Conservation (phyloP, 2,113 vertebrate species). For the Eulacestoma nigropectus region DNA sequence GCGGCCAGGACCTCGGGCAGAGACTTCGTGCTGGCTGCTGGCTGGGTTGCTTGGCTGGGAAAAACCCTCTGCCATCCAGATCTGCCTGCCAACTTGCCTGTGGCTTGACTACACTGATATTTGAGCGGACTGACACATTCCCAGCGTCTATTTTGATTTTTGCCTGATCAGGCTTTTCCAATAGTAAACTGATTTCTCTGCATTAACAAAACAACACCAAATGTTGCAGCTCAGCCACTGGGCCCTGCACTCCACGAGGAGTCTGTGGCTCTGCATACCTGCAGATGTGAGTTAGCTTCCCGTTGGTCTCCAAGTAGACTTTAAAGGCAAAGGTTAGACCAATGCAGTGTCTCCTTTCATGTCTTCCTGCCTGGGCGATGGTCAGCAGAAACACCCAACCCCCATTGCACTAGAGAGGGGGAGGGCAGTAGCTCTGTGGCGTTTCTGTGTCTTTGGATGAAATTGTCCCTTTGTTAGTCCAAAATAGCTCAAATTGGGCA, state of each 20-base stretch:
- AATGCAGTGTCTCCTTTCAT: not conserved
- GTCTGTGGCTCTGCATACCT: not conserved
- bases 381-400: conserved; percentile 27
- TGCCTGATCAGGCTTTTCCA: not conserved
- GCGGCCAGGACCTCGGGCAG: rapidly evolving
- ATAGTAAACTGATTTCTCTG: not conserved
- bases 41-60: not conserved
- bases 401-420: not conserved
- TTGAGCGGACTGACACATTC: not conserved
- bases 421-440: conserved; percentile 34
- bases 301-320: not conserved
- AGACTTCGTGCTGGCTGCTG: not conserved
- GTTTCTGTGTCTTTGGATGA: conserved; percentile 58
- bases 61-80: not conserved
- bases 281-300: not conserved
- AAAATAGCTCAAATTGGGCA: conserved; percentile 54
- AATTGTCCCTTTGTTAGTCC: conserved; percentile 58
- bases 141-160: not conserved
- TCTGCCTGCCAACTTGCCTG: not conserved
- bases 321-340: not conserved
- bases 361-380: not conserved
- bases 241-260: rapidly evolving
- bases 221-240: not conserved
- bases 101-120: not conserved
- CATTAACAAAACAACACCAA: not conserved